phyloP scores from a whole-genome alignment of 2,113 vertebrate species.

The Malurus melanocephalus region DNA sequence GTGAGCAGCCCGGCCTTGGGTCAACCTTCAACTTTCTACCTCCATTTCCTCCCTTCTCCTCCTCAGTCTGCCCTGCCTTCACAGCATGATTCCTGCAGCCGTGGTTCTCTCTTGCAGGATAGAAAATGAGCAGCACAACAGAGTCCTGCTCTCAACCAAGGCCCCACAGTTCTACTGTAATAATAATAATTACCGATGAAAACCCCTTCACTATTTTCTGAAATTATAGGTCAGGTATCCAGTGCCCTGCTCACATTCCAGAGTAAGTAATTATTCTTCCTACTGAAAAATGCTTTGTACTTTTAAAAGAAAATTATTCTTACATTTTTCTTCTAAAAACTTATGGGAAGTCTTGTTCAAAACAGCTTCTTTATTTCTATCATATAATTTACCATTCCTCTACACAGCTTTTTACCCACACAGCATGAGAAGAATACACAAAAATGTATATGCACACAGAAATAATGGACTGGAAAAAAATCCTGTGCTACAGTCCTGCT shows the following conservation, averaged over 20 bases:
- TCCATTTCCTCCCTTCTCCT: neutral
- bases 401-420: neutral
- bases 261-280: slow-evolving; percentile 24
- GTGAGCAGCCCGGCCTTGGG: neutral
- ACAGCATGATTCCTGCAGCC: neutral
- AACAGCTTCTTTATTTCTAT: neutral
- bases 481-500: neutral
- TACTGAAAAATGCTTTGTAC: slow-evolving; percentile 47
- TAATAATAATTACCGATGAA: slow-evolving; percentile 47
- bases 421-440: neutral
- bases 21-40: neutral
- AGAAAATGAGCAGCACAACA: neutral
- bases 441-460: neutral
- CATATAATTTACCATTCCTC: neutral
- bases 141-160: neutral
- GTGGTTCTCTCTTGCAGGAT: neutral
- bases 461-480: neutral
- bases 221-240: slow-evolving; percentile 55
- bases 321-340: neutral
- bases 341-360: neutral
- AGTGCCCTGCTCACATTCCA: slow-evolving; percentile 35
- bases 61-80: neutral
- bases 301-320: slow-evolving; percentile 23
- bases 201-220: slow-evolving; percentile 10
- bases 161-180: slow-evolving; percentile 9